Evolutionary conservation across 2,888 invertebrate genomes (phyloP).

Genomic region (Periphyllus acericola): DNA sequence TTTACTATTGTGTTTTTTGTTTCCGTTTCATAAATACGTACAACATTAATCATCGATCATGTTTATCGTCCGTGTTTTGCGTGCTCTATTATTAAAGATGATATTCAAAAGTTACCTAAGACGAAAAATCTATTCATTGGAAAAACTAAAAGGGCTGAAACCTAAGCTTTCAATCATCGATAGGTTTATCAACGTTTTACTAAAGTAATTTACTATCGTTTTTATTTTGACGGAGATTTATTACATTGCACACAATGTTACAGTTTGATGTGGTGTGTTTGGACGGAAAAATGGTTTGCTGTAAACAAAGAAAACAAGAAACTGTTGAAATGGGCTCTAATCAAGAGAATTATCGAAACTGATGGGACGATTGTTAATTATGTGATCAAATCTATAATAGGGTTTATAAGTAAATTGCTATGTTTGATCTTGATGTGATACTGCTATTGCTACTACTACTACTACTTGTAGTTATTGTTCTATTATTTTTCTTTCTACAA

Average conservation of each 20-base stretch:
- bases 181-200: constrained; percentile 17
- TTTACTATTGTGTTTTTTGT: not conserved
- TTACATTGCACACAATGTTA: not conserved
- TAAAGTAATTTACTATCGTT: constrained; percentile 20
- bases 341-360: constrained; percentile 51
- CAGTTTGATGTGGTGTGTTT: constrained; percentile 42
- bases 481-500: not conserved
- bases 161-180: constrained; percentile 19
- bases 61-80: constrained; percentile 25
- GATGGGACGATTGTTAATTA: constrained; percentile 73
- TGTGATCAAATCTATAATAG: constrained; percentile 73
- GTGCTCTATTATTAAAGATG: constrained; percentile 23
- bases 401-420: constrained; percentile 74
- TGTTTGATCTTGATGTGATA: constrained; percentile 65
- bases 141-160: constrained; percentile 42
- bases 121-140: constrained; percentile 39
- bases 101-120: constrained; percentile 52
- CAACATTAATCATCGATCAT: not conserved
- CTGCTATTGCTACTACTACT: too few species aligned
- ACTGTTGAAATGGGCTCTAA: constrained; percentile 43
- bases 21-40: not conserved
- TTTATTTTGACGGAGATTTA: not conserved
- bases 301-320: constrained; percentile 32
- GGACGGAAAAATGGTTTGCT: constrained; percentile 31
- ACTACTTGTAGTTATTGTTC: not conserved